Evolutionary conservation across 1,140 invertebrate genomes (phyloP).

Genomic region (Drosophila burlai): DNA sequence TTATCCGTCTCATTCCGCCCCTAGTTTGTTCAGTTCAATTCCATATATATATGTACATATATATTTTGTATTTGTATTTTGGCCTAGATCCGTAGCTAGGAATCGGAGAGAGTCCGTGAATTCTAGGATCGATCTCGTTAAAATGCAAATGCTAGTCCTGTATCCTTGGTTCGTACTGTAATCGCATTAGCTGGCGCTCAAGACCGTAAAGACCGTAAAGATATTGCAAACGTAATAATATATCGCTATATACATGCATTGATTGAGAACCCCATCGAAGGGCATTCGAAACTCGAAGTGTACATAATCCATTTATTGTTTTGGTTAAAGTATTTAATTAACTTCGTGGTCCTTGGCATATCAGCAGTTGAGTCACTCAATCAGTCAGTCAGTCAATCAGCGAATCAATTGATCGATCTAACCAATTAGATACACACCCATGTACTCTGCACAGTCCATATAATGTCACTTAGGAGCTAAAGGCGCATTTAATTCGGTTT

Average conservation of each 20-base stretch:
- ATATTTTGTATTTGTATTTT: slow-evolving; percentile 49
- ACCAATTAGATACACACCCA: slow-evolving; percentile 19
- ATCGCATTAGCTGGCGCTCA: slow-evolving; percentile 39
- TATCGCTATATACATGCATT: background rate
- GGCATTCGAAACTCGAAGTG: background rate
- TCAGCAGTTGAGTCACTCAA: slow-evolving; percentile 35
- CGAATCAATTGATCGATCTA: slow-evolving; percentile 34
- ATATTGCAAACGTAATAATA: background rate
- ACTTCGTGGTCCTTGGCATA: slow-evolving; percentile 18
- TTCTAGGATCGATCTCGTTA: slow-evolving; percentile 28
- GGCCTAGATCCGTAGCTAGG: slow-evolving; percentile 44
- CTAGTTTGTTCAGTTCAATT: slow-evolving; percentile 18
- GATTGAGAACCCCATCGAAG: background rate
- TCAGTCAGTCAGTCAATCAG: slow-evolving; percentile 17
- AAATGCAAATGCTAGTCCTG: slow-evolving; percentile 10
- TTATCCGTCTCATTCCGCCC: slow-evolving; percentile 42
- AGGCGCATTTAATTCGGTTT: slow-evolving; percentile 57
- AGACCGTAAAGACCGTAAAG: slow-evolving; percentile 7
- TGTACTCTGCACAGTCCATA: background rate
- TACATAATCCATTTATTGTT: slow-evolving; percentile 31
- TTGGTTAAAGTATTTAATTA: slow-evolving; percentile 6
- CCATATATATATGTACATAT: slow-evolving; percentile 26
- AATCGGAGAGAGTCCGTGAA: slow-evolving; percentile 18
- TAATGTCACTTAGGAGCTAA: slow-evolving; percentile 32
- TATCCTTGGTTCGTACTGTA: slow-evolving; percentile 38